These are phyloP conservation scores for Eugnorisma glareosa DNA, from an alignment of 2,888 invertebrate species.

Conservation along the genomic window DNA sequence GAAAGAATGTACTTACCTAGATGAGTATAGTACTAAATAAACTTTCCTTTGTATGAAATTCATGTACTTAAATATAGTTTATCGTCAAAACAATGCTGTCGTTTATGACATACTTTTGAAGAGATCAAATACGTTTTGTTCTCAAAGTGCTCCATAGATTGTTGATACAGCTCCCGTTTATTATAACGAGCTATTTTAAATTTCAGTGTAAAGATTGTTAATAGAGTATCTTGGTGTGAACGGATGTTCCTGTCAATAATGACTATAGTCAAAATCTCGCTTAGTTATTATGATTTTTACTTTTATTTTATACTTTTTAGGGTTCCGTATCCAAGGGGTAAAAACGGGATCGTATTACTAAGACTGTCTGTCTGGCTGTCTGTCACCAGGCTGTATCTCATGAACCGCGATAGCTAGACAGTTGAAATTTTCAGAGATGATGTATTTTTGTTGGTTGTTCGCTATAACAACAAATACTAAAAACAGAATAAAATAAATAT, in stretches of 20 bases:
- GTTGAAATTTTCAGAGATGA: too few species aligned
- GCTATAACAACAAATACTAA: too few species aligned
- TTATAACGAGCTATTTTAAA: constrained; percentile 36
- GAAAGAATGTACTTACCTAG: neutral
- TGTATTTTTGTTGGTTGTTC: too few species aligned
- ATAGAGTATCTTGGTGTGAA: neutral
- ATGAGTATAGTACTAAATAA: neutral
- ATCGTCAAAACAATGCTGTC: constrained; percentile 34
- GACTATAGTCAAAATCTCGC: neutral
- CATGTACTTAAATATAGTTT: constrained; percentile 46
- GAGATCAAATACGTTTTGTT: constrained; percentile 53
- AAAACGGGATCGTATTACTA: too few species aligned
- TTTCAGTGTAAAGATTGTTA: neutral
- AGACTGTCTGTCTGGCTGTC: too few species aligned
- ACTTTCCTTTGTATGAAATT: constrained; percentile 34
- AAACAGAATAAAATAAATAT: too few species aligned
- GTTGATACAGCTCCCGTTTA: constrained; percentile 34
- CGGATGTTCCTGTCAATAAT: neutral
- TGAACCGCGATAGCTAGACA: too few species aligned
- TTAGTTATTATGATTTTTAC: neutral
- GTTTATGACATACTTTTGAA: constrained; percentile 45
- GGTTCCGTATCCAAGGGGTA: too few species aligned
- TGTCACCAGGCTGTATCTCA: too few species aligned
- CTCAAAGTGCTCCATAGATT: constrained; percentile 46
- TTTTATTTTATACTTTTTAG: too few species aligned